Base-by-base conservation (phyloP, 1,140 invertebrate genomes). In the Antheraea mylitta region DNA sequence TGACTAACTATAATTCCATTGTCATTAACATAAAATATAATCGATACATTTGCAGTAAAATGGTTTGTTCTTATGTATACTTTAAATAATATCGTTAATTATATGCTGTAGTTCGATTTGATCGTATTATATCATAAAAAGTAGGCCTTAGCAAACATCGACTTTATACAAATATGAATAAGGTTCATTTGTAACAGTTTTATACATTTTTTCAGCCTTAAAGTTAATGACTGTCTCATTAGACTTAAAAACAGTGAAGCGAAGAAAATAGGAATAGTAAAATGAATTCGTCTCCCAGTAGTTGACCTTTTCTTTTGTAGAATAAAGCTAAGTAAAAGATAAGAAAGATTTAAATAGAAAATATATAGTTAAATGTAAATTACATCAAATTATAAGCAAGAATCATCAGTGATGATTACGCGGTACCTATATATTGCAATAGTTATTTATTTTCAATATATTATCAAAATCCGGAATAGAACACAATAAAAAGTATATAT, bases 41-140 rank as follows among this genome's bases (percentile, higher is more conserved):
- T 69, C 68, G 63, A 69, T 69, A 69, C 58, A 69, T 69, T 69
- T 69, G 68, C 53, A 69, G 30, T 65, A 18, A 10, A 22, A 61
- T 61, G 0, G 8, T 36, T 19, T 61, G 11, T 19, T 61, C 7
- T 6, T 13, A 53, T 53, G 45, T 53, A 53, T 6, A 53, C 11
- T 6, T 6, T 10, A 53, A 53, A 5, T 16, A 53, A 53, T 16
- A 53, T 6, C 11, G 45, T 1, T 11, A 53, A 10, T 53, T 53
- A 16, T 53, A 53, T 13, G 11, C 16, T n/a, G 13, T 53, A 13
- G 45, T 53, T 16, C 45, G 45, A 53, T 53, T 13, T 53, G 7
- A 53, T 6, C 13, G 45, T 53, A 53, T 16, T 53, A 53, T 13
- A 53, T 53, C 45, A 53, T 30, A 30, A 30, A 2, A 30, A 30